A percentile compares a stretch with the other conserved stretches of the same genome.
phyloP scores from a whole-genome alignment of 1,140 invertebrate species.

The Nasonia longicornis region DNA sequence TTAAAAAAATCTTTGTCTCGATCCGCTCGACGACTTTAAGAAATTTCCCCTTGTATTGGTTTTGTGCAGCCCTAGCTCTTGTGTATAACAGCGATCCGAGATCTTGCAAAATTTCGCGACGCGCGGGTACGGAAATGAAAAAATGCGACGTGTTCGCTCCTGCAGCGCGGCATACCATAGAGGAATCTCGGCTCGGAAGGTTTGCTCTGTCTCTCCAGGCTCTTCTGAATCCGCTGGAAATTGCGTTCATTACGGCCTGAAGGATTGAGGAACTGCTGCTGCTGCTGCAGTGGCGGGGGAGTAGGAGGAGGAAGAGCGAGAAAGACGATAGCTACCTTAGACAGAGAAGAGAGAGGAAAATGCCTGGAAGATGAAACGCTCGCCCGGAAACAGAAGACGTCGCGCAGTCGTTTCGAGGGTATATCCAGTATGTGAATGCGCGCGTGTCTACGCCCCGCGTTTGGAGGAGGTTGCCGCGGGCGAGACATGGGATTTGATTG shows the following conservation, averaged over 20 bases:
- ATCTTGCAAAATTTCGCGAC: no score
- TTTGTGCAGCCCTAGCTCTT: no score
- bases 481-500: not conserved
- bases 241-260: constrained; percentile 14
- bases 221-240: constrained; percentile 28
- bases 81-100: no score
- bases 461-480: not conserved
- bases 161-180: not conserved
- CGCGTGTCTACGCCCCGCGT: not conserved
- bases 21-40: no score
- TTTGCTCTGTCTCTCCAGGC: not conserved
- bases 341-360: not conserved
- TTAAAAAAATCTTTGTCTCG: no score
- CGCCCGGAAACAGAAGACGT: not conserved
- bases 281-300: not conserved
- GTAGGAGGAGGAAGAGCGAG: not conserved
- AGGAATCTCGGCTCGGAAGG: not conserved
- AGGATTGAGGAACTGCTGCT: constrained; percentile 23
- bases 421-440: not conserved
- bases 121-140: not conserved
- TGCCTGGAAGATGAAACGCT: constrained; percentile 26
- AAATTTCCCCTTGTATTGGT: no score
- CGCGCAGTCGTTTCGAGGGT: not conserved
- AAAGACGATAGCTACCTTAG: not conserved
- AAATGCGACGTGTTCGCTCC: not conserved